Conservation (phyloP, 2,113 vertebrate species). For the Ictidomys tridecemlineatus region DNA sequence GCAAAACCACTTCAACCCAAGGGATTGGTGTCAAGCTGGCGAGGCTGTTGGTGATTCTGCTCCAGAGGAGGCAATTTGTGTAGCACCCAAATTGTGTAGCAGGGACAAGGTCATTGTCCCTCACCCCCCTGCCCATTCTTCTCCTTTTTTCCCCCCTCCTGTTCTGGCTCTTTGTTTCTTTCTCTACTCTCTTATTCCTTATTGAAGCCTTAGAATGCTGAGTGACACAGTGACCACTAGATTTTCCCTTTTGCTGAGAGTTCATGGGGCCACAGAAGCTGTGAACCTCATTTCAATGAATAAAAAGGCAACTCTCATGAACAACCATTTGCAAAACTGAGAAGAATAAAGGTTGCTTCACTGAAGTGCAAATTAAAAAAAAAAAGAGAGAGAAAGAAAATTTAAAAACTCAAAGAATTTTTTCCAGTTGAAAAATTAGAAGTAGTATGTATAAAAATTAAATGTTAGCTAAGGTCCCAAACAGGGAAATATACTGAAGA, state of each 20-base stretch:
- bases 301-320: neutral
- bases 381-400: neutral
- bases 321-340: neutral
- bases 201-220: neutral
- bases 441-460: neutral
- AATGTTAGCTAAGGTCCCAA: neutral
- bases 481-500: neutral
- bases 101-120: neutral
- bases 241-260: neutral
- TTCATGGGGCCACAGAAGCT: accelerated
- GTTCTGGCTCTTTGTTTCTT: neutral
- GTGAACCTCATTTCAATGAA: neutral
- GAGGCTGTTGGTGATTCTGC: neutral
- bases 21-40: accelerated
- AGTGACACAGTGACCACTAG: neutral
- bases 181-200: neutral
- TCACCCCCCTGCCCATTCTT: neutral
- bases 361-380: neutral
- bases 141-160: neutral
- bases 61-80: neutral
- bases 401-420: neutral
- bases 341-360: neutral
- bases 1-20: constrained; percentile 14
- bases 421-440: neutral
- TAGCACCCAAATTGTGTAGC: too few relatives aligned